A percentile compares a stretch with the other conserved stretches of the same genome.
Evolutionary conservation across 1,140 invertebrate genomes (phyloP).

Genomic region (Drosophila lacteicornis): DNA sequence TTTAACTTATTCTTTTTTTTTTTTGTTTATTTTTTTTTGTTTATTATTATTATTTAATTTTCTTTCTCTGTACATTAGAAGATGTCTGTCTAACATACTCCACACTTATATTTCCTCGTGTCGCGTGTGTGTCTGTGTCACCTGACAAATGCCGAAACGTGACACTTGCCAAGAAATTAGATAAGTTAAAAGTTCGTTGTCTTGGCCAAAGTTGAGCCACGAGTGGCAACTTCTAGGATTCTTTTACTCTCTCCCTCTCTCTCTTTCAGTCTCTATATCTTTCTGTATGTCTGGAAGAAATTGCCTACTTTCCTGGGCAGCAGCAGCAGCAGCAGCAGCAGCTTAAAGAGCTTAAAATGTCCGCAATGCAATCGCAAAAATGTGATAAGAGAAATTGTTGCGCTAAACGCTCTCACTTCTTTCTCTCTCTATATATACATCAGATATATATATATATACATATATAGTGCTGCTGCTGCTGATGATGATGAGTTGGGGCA

Average conservation of each 20-base stretch:
- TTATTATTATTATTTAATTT: not conserved
- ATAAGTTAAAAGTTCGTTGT: constrained; percentile 77
- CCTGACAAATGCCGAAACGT: constrained; percentile 82
- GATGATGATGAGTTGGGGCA: constrained; percentile 40
- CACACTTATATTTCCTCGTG: constrained; percentile 14
- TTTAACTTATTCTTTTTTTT: too few species aligned
- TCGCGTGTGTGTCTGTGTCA: constrained; percentile 53
- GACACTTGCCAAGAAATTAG: constrained; percentile 83
- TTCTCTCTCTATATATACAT: not conserved
- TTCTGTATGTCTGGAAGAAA: not conserved
- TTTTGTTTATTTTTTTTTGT: not conserved
- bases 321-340: constrained; percentile 6
- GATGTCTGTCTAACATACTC: constrained; percentile 14
- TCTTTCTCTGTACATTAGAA: constrained; percentile 7
- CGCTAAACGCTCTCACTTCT: constrained; percentile 39
- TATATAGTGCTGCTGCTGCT: constrained; percentile 10
- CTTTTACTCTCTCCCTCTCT: not conserved
- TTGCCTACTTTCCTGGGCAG: constrained; percentile 26
- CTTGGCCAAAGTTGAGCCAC: constrained; percentile 46
- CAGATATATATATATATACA: constrained; percentile 4
- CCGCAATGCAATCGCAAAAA: constrained; percentile 38
- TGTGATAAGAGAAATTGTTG: constrained; percentile 45
- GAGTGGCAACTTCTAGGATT: constrained; percentile 39
- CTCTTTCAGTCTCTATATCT: not conserved
- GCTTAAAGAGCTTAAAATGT: constrained; percentile 29